phyloP scores from a whole-genome alignment of 2,113 vertebrate genomes.

The Furnarius figulus region DNA sequence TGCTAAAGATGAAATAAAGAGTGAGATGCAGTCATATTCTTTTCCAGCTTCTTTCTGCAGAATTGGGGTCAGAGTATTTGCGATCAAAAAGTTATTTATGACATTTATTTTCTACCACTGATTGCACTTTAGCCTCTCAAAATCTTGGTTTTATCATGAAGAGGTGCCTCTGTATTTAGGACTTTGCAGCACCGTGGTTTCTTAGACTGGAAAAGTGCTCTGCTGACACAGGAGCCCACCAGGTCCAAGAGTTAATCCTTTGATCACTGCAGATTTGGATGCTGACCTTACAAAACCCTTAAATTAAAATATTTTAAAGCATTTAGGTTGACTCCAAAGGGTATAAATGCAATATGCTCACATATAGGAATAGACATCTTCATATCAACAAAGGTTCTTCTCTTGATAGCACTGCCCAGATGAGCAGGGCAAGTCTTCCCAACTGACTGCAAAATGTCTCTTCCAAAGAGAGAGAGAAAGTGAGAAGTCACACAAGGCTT shows the following conservation, averaged over 20 bases:
- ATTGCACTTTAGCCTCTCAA: conserved; percentile 62
- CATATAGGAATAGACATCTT: accelerated
- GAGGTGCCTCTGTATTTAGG: conserved; percentile 46
- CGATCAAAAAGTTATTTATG: conserved; percentile 67
- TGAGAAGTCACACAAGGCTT: neutral
- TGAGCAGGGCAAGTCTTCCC: neutral
- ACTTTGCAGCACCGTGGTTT: neutral
- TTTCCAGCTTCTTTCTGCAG: conserved; percentile 55
- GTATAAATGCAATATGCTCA: neutral
- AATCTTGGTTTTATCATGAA: conserved; percentile 53
- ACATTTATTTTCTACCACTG: conserved; percentile 53
- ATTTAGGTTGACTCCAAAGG: neutral
- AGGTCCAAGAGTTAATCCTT: neutral
- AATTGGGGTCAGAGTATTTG: conserved; percentile 63
- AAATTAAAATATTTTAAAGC: neutral
- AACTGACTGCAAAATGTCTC: neutral
- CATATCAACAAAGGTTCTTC: neutral
- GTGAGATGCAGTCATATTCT: conserved; percentile 64
- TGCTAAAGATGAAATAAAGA: conserved; percentile 71
- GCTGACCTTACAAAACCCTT: neutral
- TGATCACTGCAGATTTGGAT: neutral
- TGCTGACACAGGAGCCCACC: neutral
- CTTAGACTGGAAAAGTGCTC: neutral
- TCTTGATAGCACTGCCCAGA: neutral
- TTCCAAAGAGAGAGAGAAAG: neutral